A percentile compares a stretch with the other conserved stretches of the same genome.
Evolutionary conservation across 2,113 vertebrate species (phyloP).

Genomic region (Spea multiplicata): DNA sequence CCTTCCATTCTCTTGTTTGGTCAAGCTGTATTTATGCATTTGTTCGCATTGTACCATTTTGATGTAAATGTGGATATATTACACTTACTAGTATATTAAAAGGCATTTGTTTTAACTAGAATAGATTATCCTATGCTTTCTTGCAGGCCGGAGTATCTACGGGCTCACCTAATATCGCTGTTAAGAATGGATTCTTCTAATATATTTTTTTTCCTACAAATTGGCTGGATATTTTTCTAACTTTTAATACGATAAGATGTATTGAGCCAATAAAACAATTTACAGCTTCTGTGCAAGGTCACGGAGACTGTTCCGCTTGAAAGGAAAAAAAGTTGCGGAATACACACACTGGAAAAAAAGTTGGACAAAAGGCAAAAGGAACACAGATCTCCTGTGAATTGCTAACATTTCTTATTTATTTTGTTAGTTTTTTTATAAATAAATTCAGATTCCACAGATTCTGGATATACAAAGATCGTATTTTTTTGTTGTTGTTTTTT

Average conservation of each 20-base stretch:
- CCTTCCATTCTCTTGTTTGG: not conserved
- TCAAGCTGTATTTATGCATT: not conserved
- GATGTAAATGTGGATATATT: conserved; percentile 1
- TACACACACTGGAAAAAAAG: conserved; percentile 13
- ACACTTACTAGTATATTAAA: conserved; percentile 3
- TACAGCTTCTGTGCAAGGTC: conserved; percentile 39
- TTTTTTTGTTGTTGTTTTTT: conserved; percentile 3
- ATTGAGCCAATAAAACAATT: conserved; percentile 41
- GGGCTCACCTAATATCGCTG: not conserved
- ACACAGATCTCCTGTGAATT: conserved; percentile 30
- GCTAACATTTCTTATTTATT: not conserved
- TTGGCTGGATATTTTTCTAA: conserved; percentile 23
- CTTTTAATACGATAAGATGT: conserved; percentile 46
- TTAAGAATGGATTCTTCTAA: conserved; percentile 33
- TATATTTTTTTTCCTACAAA: conserved; percentile 30
- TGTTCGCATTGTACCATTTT: not conserved
- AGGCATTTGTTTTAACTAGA: not conserved
- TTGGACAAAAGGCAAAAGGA: conserved; percentile 28
- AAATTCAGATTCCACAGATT: conserved; percentile 7
- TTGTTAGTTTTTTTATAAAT: conserved; percentile 17
- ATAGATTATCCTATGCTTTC: not conserved
- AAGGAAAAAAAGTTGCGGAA: conserved; percentile 22
- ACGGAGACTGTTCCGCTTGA: conserved; percentile 21
- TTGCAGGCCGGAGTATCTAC: not conserved
- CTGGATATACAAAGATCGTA: not conserved